A percentile compares a stretch with the other conserved stretches of the same genome.
phyloP scores from a whole-genome alignment of 2,888 invertebrate species.

The Spicauda simplicius region DNA sequence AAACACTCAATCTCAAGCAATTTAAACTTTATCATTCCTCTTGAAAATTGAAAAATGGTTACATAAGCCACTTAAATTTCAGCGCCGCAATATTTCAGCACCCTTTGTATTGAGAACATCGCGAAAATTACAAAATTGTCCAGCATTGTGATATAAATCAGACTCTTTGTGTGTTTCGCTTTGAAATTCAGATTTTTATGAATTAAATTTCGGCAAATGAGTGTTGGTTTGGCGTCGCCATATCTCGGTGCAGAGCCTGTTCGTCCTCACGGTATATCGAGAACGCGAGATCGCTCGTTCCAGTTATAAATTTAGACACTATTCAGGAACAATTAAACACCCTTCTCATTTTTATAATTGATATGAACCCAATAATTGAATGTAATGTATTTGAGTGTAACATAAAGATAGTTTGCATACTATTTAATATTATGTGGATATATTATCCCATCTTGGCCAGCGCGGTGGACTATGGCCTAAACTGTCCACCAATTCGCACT shows the following conservation, averaged over 20 bases:
- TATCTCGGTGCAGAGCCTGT: background rate
- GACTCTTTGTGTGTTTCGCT: constrained; percentile 18
- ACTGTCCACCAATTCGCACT: no score
- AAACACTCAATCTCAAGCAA: background rate
- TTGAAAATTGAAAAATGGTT: constrained; percentile 12
- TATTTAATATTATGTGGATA: no score
- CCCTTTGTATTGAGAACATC: constrained; percentile 27
- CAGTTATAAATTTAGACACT: no score
- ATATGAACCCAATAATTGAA: no score
- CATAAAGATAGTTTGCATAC: no score
- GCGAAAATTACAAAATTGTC: constrained; percentile 30
- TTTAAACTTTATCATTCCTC: constrained; percentile 2
- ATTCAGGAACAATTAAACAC: no score
- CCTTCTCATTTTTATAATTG: no score
- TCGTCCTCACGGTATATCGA: no score
- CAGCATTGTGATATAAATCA: constrained; percentile 29
- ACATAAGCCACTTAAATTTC: constrained; percentile 22
- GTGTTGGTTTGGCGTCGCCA: background rate
- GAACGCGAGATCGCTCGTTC: background rate
- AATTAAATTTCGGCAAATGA: constrained; percentile 15
- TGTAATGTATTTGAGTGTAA: no score
- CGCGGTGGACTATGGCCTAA: no score
- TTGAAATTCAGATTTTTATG: constrained; percentile 28
- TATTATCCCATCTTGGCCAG: no score
- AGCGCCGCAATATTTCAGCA: constrained; percentile 23